Conservation (phyloP, 1,140 invertebrate species). For the Heterodera schachtii region DNA sequence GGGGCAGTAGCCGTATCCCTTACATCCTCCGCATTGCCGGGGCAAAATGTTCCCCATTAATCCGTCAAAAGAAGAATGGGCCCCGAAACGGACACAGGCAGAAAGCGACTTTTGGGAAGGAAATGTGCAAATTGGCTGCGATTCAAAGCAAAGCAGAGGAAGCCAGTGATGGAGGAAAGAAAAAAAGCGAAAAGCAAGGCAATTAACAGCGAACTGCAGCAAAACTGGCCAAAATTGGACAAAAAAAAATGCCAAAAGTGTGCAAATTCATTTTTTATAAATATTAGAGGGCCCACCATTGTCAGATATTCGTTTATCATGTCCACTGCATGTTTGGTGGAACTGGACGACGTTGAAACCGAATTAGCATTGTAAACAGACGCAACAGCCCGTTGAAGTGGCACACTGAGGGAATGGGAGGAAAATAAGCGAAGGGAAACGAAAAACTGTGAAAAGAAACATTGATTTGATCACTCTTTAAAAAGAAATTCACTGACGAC, state of each 20-base stretch:
- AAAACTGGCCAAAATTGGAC: not conserved
- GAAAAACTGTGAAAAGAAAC: too few species aligned
- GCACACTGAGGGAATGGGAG: not conserved
- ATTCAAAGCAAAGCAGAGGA: not conserved
- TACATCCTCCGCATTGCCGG: not conserved
- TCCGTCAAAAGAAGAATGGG: not conserved
- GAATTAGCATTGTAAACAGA: conserved; percentile 4
- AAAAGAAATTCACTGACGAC: conserved; percentile 4
- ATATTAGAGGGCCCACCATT: conserved; percentile 42
- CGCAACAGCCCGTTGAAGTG: not conserved
- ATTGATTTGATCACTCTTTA: not conserved
- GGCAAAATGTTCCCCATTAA: not conserved
- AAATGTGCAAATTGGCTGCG: conserved; percentile 11
- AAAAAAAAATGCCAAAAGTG: conserved; percentile 3
- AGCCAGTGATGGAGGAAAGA: not conserved
- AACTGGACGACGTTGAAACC: conserved; percentile 39
- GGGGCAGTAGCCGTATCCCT: not conserved
- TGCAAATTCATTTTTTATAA: not conserved
- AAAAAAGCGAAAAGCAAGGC: not conserved
- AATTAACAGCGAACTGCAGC: not conserved
- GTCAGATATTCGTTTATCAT: conserved; percentile 59
- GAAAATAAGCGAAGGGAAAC: not conserved
- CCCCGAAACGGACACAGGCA: not conserved
- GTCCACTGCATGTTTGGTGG: conserved; percentile 52
- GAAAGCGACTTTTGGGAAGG: not conserved